Percentiles rank a stretch among this genome's conserved stretches.
These are phyloP conservation scores for Peromyscus polionotus DNA, from an alignment of 2,113 vertebrate genomes.

Conservation along the genomic window DNA sequence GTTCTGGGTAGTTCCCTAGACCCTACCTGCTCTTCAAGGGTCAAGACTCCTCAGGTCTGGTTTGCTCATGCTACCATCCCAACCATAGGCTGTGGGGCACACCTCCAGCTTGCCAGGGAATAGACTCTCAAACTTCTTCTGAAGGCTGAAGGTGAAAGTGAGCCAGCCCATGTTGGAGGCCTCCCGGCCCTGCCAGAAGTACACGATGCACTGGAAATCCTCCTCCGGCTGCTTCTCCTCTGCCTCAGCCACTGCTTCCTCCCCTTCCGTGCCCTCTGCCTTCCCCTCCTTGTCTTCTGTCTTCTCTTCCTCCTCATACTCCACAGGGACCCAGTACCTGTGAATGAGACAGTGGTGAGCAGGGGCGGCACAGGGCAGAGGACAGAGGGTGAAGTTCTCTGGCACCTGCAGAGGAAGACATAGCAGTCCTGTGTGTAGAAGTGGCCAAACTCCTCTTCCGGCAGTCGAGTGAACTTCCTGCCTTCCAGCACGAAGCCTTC, in stretches of 20 bases:
- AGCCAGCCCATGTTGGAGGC: constrained; percentile 99
- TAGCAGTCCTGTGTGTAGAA: constrained; percentile 98
- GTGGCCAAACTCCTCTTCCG: constrained; percentile 98
- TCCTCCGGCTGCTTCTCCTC: constrained; percentile 97
- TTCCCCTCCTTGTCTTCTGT: constrained; percentile 75
- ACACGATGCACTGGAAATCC: constrained; percentile 98
- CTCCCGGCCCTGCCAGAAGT: constrained; percentile 99
- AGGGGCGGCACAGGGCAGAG: not conserved
- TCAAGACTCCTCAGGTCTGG: no score
- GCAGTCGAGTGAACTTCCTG: constrained; percentile 97
- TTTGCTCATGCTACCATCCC: not conserved
- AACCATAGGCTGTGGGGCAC: not conserved
- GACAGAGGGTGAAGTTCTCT: rapidly evolving
- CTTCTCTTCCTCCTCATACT: constrained; percentile 94
- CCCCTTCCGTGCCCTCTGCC: constrained; percentile 74
- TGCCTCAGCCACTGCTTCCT: constrained; percentile 86
- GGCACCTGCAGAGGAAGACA: constrained; percentile 98
- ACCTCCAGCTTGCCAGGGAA: constrained; percentile 98
- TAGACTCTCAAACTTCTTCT: constrained; percentile 99
- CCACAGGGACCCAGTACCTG: constrained; percentile 98
- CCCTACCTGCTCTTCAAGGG: no score
- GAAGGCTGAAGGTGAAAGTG: constrained; percentile 99
- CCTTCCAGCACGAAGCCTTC: constrained; percentile 98
- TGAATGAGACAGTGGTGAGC: not conserved
- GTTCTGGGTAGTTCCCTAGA: not conserved